phyloP scores from a whole-genome alignment of 2,113 vertebrate genomes.

The Typhlomys cinereus region DNA sequence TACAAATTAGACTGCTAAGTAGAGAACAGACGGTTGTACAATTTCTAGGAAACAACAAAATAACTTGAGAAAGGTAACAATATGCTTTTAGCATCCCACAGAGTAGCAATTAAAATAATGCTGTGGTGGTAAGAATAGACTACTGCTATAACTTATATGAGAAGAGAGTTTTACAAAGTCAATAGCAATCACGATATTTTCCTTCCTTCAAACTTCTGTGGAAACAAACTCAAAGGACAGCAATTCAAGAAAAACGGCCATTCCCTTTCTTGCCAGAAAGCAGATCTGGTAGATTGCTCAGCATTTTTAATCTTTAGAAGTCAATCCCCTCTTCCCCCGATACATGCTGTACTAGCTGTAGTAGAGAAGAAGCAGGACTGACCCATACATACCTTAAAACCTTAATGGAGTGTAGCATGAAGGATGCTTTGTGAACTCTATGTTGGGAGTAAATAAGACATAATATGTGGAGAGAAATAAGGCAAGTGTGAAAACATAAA shows the following conservation, averaged over 20 bases:
- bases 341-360: too few species aligned
- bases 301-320: not conserved
- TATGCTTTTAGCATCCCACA: not conserved
- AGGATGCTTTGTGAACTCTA: not conserved
- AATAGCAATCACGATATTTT: not conserved
- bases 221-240: not conserved
- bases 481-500: not conserved
- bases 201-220: not conserved
- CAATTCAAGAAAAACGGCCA: not conserved
- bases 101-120: not conserved
- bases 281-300: not conserved
- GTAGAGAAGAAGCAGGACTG: not conserved
- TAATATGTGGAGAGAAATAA: not conserved
- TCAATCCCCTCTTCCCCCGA: too few species aligned
- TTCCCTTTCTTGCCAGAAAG: not conserved
- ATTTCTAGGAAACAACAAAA: not conserved
- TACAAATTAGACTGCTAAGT: not conserved
- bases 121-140: not conserved
- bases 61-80: constrained; percentile 24
- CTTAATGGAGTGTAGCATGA: not conserved
- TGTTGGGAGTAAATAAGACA: not conserved
- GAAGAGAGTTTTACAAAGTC: not conserved
- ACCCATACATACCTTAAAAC: constrained; percentile 5
- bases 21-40: not conserved
- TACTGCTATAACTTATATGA: not conserved